These are phyloP conservation scores for Dreissena rostriformis DNA, from an alignment of 1,140 invertebrate species.

Conservation along the genomic window DNA sequence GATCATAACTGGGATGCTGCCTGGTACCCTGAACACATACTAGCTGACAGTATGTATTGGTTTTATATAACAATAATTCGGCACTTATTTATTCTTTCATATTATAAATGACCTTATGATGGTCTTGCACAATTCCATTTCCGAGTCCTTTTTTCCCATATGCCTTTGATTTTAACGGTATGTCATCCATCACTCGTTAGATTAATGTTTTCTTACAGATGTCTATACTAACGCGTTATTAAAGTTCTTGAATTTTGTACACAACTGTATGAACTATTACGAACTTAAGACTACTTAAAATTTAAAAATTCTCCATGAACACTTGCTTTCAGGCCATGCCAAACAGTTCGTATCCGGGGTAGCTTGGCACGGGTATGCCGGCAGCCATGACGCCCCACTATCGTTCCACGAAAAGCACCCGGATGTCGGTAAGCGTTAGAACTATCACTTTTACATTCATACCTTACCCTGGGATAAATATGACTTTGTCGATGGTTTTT, in stretches of 20 bases:
- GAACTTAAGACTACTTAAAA: neutral
- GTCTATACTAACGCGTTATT: neutral
- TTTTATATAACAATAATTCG: neutral
- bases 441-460: neutral
- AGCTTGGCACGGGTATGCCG: slow-evolving; percentile 68
- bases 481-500: neutral
- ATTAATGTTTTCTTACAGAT: neutral
- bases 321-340: slow-evolving; percentile 18
- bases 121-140: too few species aligned
- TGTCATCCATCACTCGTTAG: neutral
- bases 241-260: neutral
- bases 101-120: too few species aligned
- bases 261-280: neutral
- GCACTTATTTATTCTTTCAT: too few species aligned
- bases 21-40: slow-evolving; percentile 59
- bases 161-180: neutral
- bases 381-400: slow-evolving; percentile 51
- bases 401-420: slow-evolving; percentile 58
- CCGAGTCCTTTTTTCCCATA: neutral
- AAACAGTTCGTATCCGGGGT: slow-evolving; percentile 61
- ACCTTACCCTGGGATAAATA: neutral
- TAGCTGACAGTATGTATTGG: slow-evolving; percentile 47
- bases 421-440: slow-evolving; percentile 56
- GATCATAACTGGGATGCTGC: slow-evolving; percentile 66
- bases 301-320: neutral